A percentile compares a stretch with the other conserved stretches of the same genome.
Conservation (phyloP, 2,888 invertebrate genomes). For the Ethmia dodecea region DNA sequence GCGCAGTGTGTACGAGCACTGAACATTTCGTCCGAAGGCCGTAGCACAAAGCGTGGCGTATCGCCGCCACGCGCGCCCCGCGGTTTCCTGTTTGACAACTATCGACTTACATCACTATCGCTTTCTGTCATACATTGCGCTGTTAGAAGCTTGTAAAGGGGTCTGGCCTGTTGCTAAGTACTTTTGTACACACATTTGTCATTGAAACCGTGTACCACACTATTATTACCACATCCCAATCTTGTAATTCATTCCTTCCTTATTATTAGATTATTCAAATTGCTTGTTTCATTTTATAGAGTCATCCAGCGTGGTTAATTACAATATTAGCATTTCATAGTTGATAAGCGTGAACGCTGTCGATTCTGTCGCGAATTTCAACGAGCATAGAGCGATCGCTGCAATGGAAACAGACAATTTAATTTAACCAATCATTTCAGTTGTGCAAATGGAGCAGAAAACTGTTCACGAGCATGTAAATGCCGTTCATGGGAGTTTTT, state of each 20-base stretch:
- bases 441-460: constrained; percentile 65
- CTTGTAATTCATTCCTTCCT: constrained; percentile 47
- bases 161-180: constrained; percentile 67
- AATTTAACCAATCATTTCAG: constrained; percentile 63
- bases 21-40: constrained; percentile 68
- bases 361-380: constrained; percentile 38
- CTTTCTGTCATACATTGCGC: constrained; percentile 68
- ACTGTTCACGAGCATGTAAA: constrained; percentile 47
- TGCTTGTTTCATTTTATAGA: constrained; percentile 24
- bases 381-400: constrained; percentile 35
- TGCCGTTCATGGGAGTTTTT: constrained; percentile 54
- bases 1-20: constrained; percentile 36
- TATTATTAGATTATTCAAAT: constrained; percentile 54
- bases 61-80: constrained; percentile 68
- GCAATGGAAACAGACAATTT: constrained; percentile 52
- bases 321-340: constrained; percentile 38
- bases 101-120: constrained; percentile 76
- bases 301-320: constrained; percentile 35
- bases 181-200: constrained; percentile 47
- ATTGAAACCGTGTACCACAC: constrained; percentile 56
- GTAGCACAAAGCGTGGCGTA: constrained; percentile 61
- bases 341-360: constrained; percentile 38
- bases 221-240: constrained; percentile 49
- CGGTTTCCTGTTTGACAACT: constrained; percentile 76
- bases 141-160: constrained; percentile 70